Evolutionary conservation across 2,888 invertebrate species (phyloP), one percentile per base, ranked within the genome.

Genomic region (Sphaeridia pumilis): DNA sequence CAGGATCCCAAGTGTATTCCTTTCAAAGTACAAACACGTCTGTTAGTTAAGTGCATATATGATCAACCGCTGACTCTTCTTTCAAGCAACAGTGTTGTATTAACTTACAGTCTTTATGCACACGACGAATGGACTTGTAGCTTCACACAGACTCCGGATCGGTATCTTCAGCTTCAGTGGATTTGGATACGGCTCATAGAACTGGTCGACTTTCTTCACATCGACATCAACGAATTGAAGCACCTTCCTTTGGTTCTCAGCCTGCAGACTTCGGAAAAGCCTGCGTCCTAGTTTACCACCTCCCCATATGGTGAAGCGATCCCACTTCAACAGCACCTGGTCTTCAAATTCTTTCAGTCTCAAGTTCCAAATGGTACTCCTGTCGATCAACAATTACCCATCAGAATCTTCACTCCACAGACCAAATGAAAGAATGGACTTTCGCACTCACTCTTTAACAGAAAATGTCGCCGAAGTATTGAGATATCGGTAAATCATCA

Each of bases 271-370:
- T 59, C 80, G 74, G 67, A 80, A 84, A 52, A 87, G 75, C 70
- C 75, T 77, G 66, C 83, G 74, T 0, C 87, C 87, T 67, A 83
- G 80, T 71, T 84, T 86, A 1, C 87, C 87, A 57, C 84, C 87
- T 75, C 86, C 87, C 87, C 87, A 87, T 59, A 87, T 81, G 5
- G 81, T 83, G 69, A 87, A 85, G 14, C 67, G 61, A 17, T 69
- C 58, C 83, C 84, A 86, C 17, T 5, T 12, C 5, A 17, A 36
- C 46, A 87, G 67, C 10, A 84, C 73, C 59, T 72, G 67, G 20
- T 69, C 66, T 62, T 79, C 66, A 17, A 83, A 65, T 58, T 75
- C 72, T 43, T 69, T 61, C 22, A 83, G 60, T 43, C 83, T 70
- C 54, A 80, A 66, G 41, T 74, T 70, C 81, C 81, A 81, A 58